phyloP scores from a whole-genome alignment of 2,113 vertebrate genomes.

The Pluvianellus socialis region DNA sequence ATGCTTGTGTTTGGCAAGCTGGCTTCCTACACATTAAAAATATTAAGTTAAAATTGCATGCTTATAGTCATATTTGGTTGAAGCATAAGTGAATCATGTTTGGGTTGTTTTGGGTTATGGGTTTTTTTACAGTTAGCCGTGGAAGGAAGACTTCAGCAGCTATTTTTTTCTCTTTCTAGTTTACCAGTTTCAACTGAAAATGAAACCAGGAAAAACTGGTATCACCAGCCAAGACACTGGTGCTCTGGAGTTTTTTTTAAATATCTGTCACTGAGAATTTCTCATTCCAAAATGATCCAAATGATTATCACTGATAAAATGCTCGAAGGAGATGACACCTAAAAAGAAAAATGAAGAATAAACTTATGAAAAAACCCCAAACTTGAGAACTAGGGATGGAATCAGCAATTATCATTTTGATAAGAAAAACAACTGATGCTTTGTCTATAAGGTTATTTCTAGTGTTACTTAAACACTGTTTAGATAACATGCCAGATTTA shows the following conservation, averaged over 20 bases:
- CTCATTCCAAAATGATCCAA: background rate
- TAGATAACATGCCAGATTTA: background rate
- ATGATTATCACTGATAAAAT: background rate
- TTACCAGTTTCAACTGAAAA: background rate
- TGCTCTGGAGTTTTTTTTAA: background rate
- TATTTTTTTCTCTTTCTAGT: background rate
- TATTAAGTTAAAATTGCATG: background rate
- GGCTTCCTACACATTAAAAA: background rate
- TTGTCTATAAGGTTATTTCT: background rate
- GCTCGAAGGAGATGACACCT: background rate
- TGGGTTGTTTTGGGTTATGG: background rate
- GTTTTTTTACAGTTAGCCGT: background rate
- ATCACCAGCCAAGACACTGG: background rate
- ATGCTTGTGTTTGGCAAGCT: background rate
- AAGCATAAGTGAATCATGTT: background rate
- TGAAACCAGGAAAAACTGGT: background rate
- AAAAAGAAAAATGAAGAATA: background rate
- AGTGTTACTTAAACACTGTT: background rate
- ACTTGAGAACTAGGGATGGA: background rate
- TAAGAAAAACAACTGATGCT: background rate
- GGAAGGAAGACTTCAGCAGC: background rate
- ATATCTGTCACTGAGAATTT: background rate
- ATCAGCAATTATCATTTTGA: background rate
- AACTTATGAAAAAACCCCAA: background rate
- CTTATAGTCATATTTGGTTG: background rate